Base-by-base conservation (phyloP, 1,140 invertebrate genomes). In the Drosophila bocki region DNA sequence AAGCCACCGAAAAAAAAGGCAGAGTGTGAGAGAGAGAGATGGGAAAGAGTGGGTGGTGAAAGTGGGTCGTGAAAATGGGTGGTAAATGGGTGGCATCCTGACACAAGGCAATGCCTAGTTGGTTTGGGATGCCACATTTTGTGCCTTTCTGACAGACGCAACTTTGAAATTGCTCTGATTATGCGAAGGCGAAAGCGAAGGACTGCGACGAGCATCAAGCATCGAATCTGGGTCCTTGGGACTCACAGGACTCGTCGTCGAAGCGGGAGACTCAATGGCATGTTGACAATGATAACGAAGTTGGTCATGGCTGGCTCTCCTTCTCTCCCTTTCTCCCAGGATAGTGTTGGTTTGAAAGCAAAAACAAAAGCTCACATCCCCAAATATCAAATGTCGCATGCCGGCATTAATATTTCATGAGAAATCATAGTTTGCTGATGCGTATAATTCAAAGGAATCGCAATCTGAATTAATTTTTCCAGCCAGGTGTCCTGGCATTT, bases 391-490 rank as follows among this genome's bases (percentile, higher is more conserved):
- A 86, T 87, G 84, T 88, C 84, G 84, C 84, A 87, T 87, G 84
- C 80, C 61, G 80, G 56, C 85, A 88, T 88, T 88, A 88, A 88
- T 90, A 88, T 88, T 88, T 88, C 85, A 88, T 88, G 85, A 90
- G 85, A 88, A 88, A 91, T 88, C 85, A 88, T 90, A 90, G 85
- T 90, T 90, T 88, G 85, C 69, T 90, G 85, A 88, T 88, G 85
- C 85, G 85, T 88, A 88, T 90, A 88, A 88, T 88, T 88, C 85
- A 88, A 85, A 85, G 83, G 85, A 90, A 90, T 90, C 85, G 85
- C 85, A 88, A 90, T 90, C 85, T 90, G 85, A 88, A 88, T 88
- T 88, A 88, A 88, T 88, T 88, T 48, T 12, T 47, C 33, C 63
- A 22, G 50, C 35, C 62, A 65, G 62, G 54, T 59, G 53, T 37